Evolutionary conservation across 2,888 invertebrate species (phyloP), one percentile per base, ranked within the genome.

Genomic region (Cryptus armator): DNA sequence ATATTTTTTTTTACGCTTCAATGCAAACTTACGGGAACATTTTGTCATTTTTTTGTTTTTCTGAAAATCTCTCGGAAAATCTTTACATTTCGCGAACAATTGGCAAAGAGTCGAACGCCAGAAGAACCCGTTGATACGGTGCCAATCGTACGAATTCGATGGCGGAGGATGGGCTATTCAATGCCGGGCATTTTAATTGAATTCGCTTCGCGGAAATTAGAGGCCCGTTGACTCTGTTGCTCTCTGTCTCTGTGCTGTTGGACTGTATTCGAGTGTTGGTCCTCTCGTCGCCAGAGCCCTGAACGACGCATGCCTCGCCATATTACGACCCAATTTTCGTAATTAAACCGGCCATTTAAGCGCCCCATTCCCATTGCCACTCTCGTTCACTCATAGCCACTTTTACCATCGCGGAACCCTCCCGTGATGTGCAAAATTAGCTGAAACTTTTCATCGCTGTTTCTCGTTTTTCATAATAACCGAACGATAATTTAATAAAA

Each of bases 251-350:
- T 24, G 56, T 3, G 19, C 56, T 56, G 24, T 56, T 24, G 19
- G 12, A 24, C 56, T 9, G 19, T 56, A 1, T 10, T 12, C 24
- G 14, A 37, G 37, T 7, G 37, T 14, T 1, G 19, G 19, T 16
- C 64, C 59, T 74, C 43, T 14, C 46, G 64, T 59, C 43, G 51
- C 44, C 29, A 46, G 37, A 46, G 37, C n/a, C 62, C 77, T 59
- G n/a, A 82, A 81, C 86, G 81, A 83, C 67, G 70, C 86, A 77
- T 56, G 37, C 56, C 43, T 29, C 10, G 59, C 46, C 62, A 53
- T 77, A 70, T 32, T 66, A 81, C 87, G 86, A 88, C 84, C 87
- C 86, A 88, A 89, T 89, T 83, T 86, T 88, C 86, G 88, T 86
- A 87, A 89, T 89, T 89, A 88, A 89, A 88, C 76, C 81, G 80